These are phyloP conservation scores for Dicranocentrus wangi DNA, from an alignment of 2,888 invertebrate species.

Conservation along the genomic window DNA sequence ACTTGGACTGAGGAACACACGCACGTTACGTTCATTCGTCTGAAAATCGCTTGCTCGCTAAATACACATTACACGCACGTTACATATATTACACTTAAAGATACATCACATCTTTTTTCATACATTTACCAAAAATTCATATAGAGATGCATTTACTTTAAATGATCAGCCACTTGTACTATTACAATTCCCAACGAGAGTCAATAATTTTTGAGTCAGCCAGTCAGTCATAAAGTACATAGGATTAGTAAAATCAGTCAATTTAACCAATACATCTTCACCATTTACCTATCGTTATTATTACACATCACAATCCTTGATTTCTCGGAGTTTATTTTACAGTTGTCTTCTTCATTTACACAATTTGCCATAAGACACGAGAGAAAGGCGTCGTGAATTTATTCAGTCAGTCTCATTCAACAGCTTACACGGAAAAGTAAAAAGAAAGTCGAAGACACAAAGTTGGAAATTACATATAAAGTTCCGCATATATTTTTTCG, in stretches of 20 bases:
- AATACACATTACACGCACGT: background rate
- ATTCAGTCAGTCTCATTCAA: background rate
- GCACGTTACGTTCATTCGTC: slow-evolving; percentile 10
- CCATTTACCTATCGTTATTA: background rate
- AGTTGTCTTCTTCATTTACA: slow-evolving; percentile 7
- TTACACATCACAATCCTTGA: background rate
- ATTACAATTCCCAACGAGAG: background rate
- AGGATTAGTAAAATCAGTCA: background rate
- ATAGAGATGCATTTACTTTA: background rate
- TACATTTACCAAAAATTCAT: slow-evolving; percentile 5
- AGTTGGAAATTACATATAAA: no score
- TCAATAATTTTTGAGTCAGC: background rate
- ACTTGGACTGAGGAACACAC: slow-evolving; percentile 52
- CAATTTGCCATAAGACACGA: background rate
- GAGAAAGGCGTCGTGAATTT: background rate
- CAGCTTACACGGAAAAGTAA: no score
- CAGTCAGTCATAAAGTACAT: no score
- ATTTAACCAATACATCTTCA: background rate
- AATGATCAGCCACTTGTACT: background rate
- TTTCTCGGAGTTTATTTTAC: background rate
- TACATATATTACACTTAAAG: background rate
- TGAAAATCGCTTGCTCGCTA: slow-evolving; percentile 22
- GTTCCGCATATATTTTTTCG: no score
- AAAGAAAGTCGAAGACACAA: no score
- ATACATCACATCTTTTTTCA: slow-evolving; percentile 3